phyloP scores from a whole-genome alignment of 2,113 vertebrate genomes.

The Ptychochromis oligacanthus region DNA sequence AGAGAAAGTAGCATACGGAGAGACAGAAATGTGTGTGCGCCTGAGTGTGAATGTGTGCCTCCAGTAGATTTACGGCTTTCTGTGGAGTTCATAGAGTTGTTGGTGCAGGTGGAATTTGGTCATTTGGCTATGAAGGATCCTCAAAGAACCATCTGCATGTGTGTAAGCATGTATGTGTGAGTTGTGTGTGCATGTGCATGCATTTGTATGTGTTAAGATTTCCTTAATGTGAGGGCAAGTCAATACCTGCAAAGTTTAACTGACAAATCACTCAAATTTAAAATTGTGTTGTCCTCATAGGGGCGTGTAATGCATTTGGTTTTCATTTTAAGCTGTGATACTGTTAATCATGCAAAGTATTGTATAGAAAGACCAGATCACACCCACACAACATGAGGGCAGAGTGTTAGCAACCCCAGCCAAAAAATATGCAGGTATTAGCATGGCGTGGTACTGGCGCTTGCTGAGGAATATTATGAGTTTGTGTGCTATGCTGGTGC shows the following conservation, averaged over 20 bases:
- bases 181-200: background rate
- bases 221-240: conserved; percentile 52
- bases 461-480: conserved; percentile 49
- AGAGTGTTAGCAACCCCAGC: background rate
- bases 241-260: conserved; percentile 33
- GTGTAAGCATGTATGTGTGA: background rate
- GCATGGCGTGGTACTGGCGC: conserved; percentile 35
- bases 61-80: conserved; percentile 49
- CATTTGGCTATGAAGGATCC: conserved; percentile 41
- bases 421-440: background rate
- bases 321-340: background rate
- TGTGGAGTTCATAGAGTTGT: conserved; percentile 46
- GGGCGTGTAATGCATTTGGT: background rate
- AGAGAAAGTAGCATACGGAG: conserved; percentile 11
- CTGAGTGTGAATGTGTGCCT: conserved; percentile 4
- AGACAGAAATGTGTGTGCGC: conserved; percentile 16
- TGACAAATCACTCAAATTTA: background rate
- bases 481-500: conserved; percentile 37
- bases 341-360: background rate
- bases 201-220: conserved; percentile 31
- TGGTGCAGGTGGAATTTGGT: conserved; percentile 67
- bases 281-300: background rate
- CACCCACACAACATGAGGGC: background rate
- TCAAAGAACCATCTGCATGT: conserved; percentile 32
- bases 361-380: background rate